Evolutionary conservation across 2,888 invertebrate species (phyloP).

Genomic region (Scaptomyza flava): DNA sequence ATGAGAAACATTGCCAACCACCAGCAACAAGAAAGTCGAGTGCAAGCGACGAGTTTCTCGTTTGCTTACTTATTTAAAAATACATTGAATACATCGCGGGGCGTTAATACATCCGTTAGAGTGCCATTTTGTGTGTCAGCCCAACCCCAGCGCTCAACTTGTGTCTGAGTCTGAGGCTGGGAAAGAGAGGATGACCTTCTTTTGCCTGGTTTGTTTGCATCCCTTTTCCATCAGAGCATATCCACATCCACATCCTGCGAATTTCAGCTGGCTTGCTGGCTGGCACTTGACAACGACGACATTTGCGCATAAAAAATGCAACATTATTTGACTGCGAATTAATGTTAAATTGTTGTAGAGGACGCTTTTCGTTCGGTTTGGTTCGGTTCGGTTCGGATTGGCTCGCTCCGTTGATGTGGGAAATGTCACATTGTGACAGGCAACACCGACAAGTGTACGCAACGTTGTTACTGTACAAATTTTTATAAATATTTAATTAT

Average conservation of each 20-base stretch:
- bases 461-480: slow-evolving; percentile 67
- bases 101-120: slow-evolving; percentile 79
- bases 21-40: slow-evolving; percentile 58
- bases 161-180: slow-evolving; percentile 1
- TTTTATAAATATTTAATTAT: slow-evolving; percentile 79
- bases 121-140: slow-evolving; percentile 64
- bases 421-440: slow-evolving; percentile 82
- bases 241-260: slow-evolving; percentile 46
- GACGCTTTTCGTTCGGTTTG: slow-evolving; percentile 33
- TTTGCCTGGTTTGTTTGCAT: slow-evolving; percentile 35
- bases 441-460: slow-evolving; percentile 66
- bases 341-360: slow-evolving; percentile 80
- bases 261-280: slow-evolving; percentile 20
- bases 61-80: slow-evolving; percentile 58
- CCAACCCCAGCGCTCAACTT: slow-evolving; percentile 17
- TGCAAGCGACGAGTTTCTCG: slow-evolving; percentile 61
- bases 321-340: slow-evolving; percentile 82
- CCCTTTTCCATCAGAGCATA: slow-evolving; percentile 51
- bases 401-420: slow-evolving; percentile 78
- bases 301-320: slow-evolving; percentile 82
- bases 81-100: slow-evolving; percentile 50
- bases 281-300: slow-evolving; percentile 82
- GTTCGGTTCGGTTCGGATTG: slow-evolving; percentile 21
- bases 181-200: slow-evolving; percentile 32
- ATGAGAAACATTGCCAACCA: slow-evolving; percentile 30